Base-by-base conservation (phyloP, 2,888 invertebrate genomes). In the Notodonta dromedarius region DNA sequence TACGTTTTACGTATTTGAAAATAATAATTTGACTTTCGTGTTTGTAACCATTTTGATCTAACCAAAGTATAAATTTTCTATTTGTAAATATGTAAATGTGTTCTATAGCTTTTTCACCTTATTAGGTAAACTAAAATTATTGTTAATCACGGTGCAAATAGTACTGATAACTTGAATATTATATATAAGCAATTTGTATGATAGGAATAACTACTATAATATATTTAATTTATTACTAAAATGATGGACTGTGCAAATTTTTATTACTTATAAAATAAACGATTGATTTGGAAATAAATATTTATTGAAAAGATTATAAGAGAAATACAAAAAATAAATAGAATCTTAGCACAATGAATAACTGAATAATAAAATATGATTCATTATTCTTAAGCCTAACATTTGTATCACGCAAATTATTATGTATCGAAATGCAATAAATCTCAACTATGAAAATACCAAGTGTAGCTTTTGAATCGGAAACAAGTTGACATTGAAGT, bases 251-350 rank as follows among this genome's bases (percentile, higher is more conserved):
- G 57, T 66, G 61, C 60, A 42, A 53, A 67, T 64, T 69, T 66
- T 65, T 63, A 66, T 66, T 61, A 24, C 24, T 24, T 2, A 14
- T 8, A 65, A 74, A 69, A 68, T 61, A 75, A 73, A 71, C 62
- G 67, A 67, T 65, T 59, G 64, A 58, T 61, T 63, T 76, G 73
- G 75, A 77, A 83, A 86, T 86, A 84, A 86, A 87, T 84, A 82
- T 84, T 87, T 87, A 87, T 86, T 85, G 77, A 74, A 77, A 77
- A 75, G 72, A 72, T 76, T 71, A 71, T 74, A 59, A 65, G 74
- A 73, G 72, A 72, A 78, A 80, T 90, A 91, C 90, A 90, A 88
- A 89, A 87, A 86, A 88, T 88, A 88, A 90, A 88, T 87, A 87
- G 77, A 82, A 81, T 83, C 77, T 83, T 84, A 89, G 80, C 80